Percentiles rank a stretch among this genome's conserved stretches.
These are phyloP conservation scores for Seriola aureovittata DNA, from an alignment of 2,113 vertebrate genomes.

Conservation along the genomic window DNA sequence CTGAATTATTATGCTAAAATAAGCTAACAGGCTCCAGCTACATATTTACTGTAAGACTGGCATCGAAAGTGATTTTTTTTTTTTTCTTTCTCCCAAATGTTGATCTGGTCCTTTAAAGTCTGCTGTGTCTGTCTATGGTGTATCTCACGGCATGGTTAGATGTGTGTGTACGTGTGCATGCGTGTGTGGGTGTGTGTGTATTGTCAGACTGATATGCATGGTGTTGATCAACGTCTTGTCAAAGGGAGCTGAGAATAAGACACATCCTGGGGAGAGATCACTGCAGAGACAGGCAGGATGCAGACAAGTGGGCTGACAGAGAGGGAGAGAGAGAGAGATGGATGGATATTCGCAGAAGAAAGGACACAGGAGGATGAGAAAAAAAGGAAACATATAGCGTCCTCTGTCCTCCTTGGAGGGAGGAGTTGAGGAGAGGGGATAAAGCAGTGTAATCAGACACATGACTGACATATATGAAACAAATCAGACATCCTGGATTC, in stretches of 20 bases:
- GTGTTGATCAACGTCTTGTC: constrained; percentile 66
- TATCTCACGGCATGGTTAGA: constrained; percentile 9
- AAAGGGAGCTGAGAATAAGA: constrained; percentile 66
- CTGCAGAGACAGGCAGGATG: constrained; percentile 43
- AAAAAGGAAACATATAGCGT: constrained; percentile 27
- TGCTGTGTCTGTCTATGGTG: neutral
- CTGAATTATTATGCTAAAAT: neutral
- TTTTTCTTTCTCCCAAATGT: neutral
- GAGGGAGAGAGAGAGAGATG: constrained; percentile 22
- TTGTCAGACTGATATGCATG: constrained; percentile 51
- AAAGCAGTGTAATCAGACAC: constrained; percentile 2
- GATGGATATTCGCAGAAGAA: constrained; percentile 57
- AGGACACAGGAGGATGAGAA: constrained; percentile 29
- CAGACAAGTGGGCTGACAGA: constrained; percentile 42
- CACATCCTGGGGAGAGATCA: constrained; percentile 51
- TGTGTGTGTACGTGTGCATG: neutral
- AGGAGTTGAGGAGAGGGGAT: constrained; percentile 36
- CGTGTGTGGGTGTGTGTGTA: neutral
- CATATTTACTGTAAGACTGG: neutral
- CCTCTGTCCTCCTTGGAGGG: constrained; percentile 44
- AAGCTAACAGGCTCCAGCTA: neutral
- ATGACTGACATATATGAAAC: neutral
- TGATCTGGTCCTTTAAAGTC: neutral
- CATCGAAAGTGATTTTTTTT: neutral
- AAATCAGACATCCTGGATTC: constrained; percentile 10